A percentile compares a stretch with the other conserved stretches of the same genome.
Conservation (phyloP, 2,797 vertebrate species). For the Muscicapa comitata region DNA sequence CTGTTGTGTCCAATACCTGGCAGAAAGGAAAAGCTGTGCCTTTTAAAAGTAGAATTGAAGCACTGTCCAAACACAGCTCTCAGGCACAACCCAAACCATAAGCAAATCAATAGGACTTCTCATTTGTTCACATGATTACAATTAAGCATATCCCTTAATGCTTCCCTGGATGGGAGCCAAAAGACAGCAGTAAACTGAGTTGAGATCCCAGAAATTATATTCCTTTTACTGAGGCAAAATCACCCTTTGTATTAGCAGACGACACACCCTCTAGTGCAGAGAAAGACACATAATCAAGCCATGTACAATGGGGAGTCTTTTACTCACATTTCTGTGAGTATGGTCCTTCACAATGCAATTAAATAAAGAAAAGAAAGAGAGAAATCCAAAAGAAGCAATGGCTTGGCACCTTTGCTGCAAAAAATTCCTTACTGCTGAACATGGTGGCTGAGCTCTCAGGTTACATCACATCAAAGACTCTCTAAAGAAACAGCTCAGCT, state of each 20-base stretch:
- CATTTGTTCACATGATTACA: slow-evolving; percentile 36
- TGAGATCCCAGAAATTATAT: slow-evolving; percentile 35
- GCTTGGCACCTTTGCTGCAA: not conserved
- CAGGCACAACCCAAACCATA: not conserved
- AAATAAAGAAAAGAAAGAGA: not conserved
- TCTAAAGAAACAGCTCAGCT: not conserved
- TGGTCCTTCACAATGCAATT: not conserved
- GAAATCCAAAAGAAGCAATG: not conserved
- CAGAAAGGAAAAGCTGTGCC: not conserved
- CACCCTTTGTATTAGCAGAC: not conserved
- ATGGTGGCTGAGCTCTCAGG: slow-evolving; percentile 13
- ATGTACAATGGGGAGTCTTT: not conserved
- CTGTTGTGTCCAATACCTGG: not conserved
- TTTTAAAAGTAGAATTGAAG: not conserved
- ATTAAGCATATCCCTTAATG: slow-evolving; percentile 37
- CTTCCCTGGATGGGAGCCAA: slow-evolving; percentile 28
- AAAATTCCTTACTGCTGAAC: not conserved
- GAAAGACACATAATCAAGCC: not conserved
- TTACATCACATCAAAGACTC: slow-evolving; percentile 15
- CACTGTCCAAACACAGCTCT: not conserved
- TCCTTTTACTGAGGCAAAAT: slow-evolving; percentile 16
- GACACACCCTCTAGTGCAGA: not conserved
- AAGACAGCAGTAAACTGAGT: slow-evolving; percentile 11
- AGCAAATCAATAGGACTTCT: slow-evolving; percentile 37
- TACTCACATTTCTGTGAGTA: not conserved